These are phyloP conservation scores for Sinopyrophorus schimmeli DNA, from an alignment of 2,888 invertebrate genomes.

Conservation along the genomic window DNA sequence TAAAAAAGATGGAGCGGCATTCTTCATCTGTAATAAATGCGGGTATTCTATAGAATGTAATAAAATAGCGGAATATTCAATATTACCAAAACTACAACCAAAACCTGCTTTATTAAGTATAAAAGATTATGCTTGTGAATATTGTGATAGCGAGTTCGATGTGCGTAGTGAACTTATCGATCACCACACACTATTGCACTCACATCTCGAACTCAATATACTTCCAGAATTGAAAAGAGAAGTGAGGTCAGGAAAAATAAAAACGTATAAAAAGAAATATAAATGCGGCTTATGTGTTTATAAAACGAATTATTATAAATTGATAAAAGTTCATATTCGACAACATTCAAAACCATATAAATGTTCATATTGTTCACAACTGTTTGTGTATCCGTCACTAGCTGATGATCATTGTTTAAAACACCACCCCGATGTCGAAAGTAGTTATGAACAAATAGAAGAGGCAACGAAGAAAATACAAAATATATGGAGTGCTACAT, in stretches of 20 bases:
- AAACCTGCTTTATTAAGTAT: constrained; percentile 39
- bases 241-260: neutral
- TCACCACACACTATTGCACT: constrained; percentile 53
- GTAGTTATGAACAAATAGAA: constrained; percentile 39
- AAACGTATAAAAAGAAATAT: constrained; percentile 40
- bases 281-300: constrained; percentile 54
- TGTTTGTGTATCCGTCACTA: constrained; percentile 44
- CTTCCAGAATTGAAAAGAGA: constrained; percentile 2
- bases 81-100: too few species aligned
- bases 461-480: constrained; percentile 16
- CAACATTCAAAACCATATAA: constrained; percentile 53
- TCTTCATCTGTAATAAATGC: too few species aligned
- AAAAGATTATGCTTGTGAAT: constrained; percentile 12
- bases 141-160: constrained; percentile 39
- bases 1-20: too few species aligned
- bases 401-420: constrained; percentile 45
- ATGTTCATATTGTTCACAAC: constrained; percentile 53
- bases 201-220: constrained; percentile 43
- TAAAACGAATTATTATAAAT: constrained; percentile 41
- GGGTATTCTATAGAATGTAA: too few species aligned
- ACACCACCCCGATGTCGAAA: constrained; percentile 45
- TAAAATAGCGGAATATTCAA: too few species aligned
- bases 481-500: constrained; percentile 19
- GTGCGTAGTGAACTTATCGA: constrained; percentile 45
- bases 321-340: constrained; percentile 53